Conservation (phyloP, 92 coral and sea anemone genomes). For the Zoanthus sociatus region DNA sequence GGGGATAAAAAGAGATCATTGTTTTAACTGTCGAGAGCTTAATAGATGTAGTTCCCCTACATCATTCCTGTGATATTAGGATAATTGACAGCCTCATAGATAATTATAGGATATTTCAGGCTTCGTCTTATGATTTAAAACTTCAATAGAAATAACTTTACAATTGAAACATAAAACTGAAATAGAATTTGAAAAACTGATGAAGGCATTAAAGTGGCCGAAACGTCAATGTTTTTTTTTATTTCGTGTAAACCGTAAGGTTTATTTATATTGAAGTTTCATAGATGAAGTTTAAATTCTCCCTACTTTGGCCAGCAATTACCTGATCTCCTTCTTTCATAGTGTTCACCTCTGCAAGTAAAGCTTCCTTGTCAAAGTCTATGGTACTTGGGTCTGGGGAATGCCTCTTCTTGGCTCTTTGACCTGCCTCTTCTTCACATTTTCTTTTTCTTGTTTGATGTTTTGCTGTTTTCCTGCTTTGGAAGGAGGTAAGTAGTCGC, state of each 20-base stretch:
- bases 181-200: too few relatives aligned
- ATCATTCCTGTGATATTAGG: background rate
- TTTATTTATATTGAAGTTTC: too few relatives aligned
- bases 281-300: background rate
- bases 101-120: too few relatives aligned
- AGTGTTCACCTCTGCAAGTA: conserved; percentile 11
- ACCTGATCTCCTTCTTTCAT: conserved; percentile 11
- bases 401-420: conserved; percentile 16
- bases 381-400: conserved; percentile 35
- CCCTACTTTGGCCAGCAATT: background rate
- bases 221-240: too few relatives aligned
- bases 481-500: conserved; percentile 16
- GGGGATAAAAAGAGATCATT: background rate
- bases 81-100: background rate
- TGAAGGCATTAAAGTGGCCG: too few relatives aligned
- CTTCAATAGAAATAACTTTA: too few relatives aligned
- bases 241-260: too few relatives aligned
- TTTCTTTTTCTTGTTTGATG: conserved; percentile 13
- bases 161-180: background rate
- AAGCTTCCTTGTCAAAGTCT: conserved; percentile 14
- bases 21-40: background rate
- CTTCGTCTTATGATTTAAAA: too few relatives aligned
- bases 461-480: conserved; percentile 16
- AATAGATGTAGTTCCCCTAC: conserved; percentile 7
- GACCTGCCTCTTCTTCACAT: conserved; percentile 10